Conservation (phyloP, 2,888 invertebrate genomes). For the Enchytraeus crypticus region DNA sequence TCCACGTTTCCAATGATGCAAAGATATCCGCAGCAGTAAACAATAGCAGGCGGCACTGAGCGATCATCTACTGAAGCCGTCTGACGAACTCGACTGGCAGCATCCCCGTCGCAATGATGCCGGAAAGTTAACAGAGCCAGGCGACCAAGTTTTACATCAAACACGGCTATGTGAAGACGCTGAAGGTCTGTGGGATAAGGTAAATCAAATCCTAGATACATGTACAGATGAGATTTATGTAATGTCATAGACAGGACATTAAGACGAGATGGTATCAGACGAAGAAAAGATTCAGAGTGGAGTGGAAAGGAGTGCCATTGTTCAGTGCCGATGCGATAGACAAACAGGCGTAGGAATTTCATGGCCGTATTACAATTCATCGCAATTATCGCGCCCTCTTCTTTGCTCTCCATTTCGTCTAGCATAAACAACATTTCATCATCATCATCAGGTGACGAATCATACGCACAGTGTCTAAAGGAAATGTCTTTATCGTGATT, state of each 20-base stretch:
- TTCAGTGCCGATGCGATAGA: conserved; percentile 36
- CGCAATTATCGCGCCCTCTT: conserved; percentile 33
- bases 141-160: conserved; percentile 37
- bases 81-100: conserved; percentile 37
- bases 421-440: no score
- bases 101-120: no score
- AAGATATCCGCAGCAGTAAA: conserved; percentile 37
- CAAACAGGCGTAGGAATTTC: conserved; percentile 39
- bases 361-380: conserved; percentile 39
- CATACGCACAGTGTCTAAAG: neutral
- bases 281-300: conserved; percentile 35
- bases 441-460: neutral
- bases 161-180: conserved; percentile 39
- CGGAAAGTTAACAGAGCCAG: conserved; percentile 38
- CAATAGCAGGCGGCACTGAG: conserved; percentile 41
- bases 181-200: conserved; percentile 45
- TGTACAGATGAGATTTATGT: conserved; percentile 36
- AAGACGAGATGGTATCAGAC: conserved; percentile 39
- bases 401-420: neutral
- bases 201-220: conserved; percentile 42
- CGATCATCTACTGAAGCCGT: conserved; percentile 42
- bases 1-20: conserved; percentile 42
- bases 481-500: neutral
- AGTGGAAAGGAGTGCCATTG: conserved; percentile 39
- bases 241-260: conserved; percentile 37